These are phyloP conservation scores for Drosophila gunungcola DNA, from an alignment of 1,140 invertebrate genomes.

Conservation along the genomic window DNA sequence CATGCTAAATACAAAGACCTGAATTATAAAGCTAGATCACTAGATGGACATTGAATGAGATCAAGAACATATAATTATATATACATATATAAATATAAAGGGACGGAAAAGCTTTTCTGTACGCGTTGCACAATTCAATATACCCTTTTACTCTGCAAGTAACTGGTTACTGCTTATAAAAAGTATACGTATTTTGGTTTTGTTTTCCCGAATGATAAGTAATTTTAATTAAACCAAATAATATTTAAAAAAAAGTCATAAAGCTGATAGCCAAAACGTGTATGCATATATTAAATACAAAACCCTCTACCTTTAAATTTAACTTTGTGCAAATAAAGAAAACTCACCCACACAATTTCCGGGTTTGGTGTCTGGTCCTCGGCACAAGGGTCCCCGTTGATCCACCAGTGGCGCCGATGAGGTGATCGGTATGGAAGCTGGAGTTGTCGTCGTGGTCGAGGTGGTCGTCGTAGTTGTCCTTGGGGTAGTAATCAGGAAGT, in stretches of 20 bases:
- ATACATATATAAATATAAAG: too few relatives aligned
- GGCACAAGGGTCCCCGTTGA: conserved; percentile 44
- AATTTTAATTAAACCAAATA: not conserved
- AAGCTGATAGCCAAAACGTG: not conserved
- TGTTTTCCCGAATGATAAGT: not conserved
- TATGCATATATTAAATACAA: too few relatives aligned
- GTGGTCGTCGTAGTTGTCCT: conserved; percentile 7
- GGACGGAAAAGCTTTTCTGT: too few relatives aligned
- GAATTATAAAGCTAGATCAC: too few relatives aligned
- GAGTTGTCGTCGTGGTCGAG: conserved; percentile 40
- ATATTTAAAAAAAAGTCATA: not conserved
- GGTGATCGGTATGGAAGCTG: conserved; percentile 28
- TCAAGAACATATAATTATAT: too few relatives aligned
- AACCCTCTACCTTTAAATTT: not conserved
- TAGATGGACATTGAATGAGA: too few relatives aligned
- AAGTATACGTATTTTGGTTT: not conserved
- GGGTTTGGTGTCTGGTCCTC: conserved; percentile 52
- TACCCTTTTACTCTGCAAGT: too few relatives aligned
- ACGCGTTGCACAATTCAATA: too few relatives aligned
- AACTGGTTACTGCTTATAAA: not conserved
- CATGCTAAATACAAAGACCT: too few relatives aligned
- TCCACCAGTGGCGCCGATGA: conserved; percentile 37
- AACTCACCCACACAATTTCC: conserved; percentile 70
- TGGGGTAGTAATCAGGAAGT: conserved; percentile 24
- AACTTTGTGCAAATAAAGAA: not conserved